phyloP scores from a whole-genome alignment of 1,140 invertebrate species.

The Rhynchophorus ferrugineus region DNA sequence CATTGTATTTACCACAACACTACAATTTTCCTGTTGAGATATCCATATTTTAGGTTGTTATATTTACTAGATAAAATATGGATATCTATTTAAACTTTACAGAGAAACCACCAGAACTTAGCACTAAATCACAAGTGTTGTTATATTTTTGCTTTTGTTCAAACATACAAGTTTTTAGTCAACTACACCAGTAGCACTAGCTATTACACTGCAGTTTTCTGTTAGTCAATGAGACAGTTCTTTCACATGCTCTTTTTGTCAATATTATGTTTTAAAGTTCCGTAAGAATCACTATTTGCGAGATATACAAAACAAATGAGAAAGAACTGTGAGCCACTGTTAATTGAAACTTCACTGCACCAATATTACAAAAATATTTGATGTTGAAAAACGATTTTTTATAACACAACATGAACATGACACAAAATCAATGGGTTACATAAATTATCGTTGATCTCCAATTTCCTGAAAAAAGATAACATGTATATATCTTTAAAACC shows the following conservation, averaged over 20 bases:
- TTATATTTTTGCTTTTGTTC: constrained; percentile 7
- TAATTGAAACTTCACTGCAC: constrained; percentile 17
- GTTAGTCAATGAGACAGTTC: constrained; percentile 26
- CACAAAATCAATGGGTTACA: constrained; percentile 15
- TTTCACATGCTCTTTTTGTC: constrained; percentile 30
- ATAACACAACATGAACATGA: constrained; percentile 12
- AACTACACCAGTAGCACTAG: constrained; percentile 32
- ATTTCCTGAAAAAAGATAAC: constrained; percentile 34
- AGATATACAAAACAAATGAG: constrained; percentile 27
- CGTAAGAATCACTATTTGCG: constrained; percentile 12
- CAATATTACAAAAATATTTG: constrained; percentile 19
- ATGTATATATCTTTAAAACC: constrained; percentile 5
- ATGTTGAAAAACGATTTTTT: constrained; percentile 20
- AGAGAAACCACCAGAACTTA: constrained; percentile 14
- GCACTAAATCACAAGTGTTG: constrained; percentile 17
- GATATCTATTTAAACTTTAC: constrained; percentile 10
- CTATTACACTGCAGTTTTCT: constrained; percentile 26
- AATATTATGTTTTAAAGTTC: constrained; percentile 4
- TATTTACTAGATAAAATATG: constrained; percentile 12
- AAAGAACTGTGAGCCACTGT: constrained; percentile 34
- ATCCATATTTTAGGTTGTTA: constrained; percentile 6
- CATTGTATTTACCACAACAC: constrained; percentile 24
- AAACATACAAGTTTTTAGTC: constrained; percentile 7
- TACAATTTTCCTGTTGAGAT: constrained; percentile 11
- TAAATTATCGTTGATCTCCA: constrained; percentile 32